A percentile compares a stretch with the other conserved stretches of the same genome.
Evolutionary conservation across 2,113 vertebrate species (phyloP).

Genomic region (Pleuronectes platessa): DNA sequence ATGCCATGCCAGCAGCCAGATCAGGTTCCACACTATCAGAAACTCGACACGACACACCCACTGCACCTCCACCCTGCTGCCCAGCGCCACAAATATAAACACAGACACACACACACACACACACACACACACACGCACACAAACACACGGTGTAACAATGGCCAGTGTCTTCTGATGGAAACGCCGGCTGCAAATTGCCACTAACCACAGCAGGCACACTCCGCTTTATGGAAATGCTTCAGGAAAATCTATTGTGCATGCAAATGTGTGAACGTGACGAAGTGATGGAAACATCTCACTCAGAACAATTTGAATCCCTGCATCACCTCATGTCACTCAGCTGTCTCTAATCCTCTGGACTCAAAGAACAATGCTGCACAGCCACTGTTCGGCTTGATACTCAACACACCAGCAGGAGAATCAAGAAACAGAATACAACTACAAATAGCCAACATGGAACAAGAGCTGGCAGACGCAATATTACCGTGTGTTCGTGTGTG

Average conservation of each 20-base stretch:
- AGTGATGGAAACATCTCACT: constrained; percentile 51
- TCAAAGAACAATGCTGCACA: neutral
- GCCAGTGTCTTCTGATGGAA: constrained; percentile 13
- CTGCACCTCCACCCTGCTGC: constrained; percentile 34
- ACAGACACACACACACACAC: constrained; percentile 38
- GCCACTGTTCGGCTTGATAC: constrained; percentile 1
- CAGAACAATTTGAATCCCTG: constrained; percentile 17
- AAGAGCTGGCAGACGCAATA: neutral
- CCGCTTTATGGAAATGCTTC: constrained; percentile 64
- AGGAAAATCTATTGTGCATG: constrained; percentile 66
- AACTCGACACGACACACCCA: constrained; percentile 66
- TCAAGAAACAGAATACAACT: constrained; percentile 1
- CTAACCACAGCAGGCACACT: constrained; percentile 43
- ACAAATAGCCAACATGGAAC: neutral
- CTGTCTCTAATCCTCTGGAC: constrained; percentile 23
- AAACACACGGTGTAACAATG: neutral
- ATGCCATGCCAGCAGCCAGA: constrained; percentile 56
- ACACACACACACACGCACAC: too few species aligned
- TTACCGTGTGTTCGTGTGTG: neutral
- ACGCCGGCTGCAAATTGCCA: neutral
- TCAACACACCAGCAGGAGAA: constrained; percentile 8
- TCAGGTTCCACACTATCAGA: constrained; percentile 68
- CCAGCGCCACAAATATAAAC: constrained; percentile 16
- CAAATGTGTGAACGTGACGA: constrained; percentile 61
- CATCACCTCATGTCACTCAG: constrained; percentile 2